These are phyloP conservation scores for Monopis laevigella DNA, from an alignment of 2,888 invertebrate genomes.

Conservation along the genomic window DNA sequence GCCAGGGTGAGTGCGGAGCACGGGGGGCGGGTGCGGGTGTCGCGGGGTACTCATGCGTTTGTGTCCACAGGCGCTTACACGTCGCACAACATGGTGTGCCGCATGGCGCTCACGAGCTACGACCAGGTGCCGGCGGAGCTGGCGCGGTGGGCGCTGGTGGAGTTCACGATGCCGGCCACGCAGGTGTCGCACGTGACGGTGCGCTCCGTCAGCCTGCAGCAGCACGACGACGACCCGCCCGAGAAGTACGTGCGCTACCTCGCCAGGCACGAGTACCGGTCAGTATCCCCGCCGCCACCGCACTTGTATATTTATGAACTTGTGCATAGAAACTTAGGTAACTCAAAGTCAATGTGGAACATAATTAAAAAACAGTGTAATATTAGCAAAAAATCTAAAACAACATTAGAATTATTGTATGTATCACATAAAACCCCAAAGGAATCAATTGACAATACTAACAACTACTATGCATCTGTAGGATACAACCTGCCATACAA, in stretches of 20 bases:
- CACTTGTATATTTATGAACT: conserved; percentile 27
- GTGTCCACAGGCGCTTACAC: conserved; percentile 88
- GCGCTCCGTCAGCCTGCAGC: conserved; percentile 90
- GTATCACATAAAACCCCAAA: too few relatives aligned
- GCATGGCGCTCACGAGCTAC: conserved; percentile 95
- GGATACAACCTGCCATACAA: too few relatives aligned
- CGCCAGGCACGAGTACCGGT: conserved; percentile 92
- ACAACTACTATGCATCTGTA: too few relatives aligned
- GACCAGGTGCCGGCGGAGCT: conserved; percentile 96
- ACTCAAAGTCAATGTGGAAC: background rate
- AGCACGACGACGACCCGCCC: conserved; percentile 89
- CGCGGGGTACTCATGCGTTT: background rate
- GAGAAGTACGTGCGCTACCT: conserved; percentile 98
- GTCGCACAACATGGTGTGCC: conserved; percentile 93
- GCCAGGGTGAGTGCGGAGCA: conserved; percentile 84
- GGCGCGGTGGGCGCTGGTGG: conserved; percentile 88
- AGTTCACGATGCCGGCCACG: conserved; percentile 98
- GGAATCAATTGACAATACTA: too few relatives aligned
- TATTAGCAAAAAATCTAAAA: too few relatives aligned
- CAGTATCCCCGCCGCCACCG: too few relatives aligned
- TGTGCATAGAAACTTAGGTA: background rate
- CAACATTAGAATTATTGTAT: too few relatives aligned
- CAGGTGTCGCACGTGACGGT: conserved; percentile 96
- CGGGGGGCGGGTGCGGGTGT: background rate
- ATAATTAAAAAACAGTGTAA: too few relatives aligned